Base-by-base conservation (phyloP, 1,140 invertebrate genomes). In the Nixonia krombeini region DNA sequence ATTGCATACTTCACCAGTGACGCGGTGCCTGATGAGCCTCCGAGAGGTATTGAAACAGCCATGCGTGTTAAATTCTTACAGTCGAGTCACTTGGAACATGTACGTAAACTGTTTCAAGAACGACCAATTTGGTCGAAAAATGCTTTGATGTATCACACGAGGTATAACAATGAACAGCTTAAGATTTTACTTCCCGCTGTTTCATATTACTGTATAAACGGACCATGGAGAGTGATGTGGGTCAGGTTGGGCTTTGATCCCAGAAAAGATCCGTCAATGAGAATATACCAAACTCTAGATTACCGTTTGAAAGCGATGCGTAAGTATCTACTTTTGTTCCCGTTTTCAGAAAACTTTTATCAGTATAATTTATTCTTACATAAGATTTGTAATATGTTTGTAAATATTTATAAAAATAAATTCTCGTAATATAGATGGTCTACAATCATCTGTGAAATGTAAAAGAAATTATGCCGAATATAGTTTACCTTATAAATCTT, bases 191-290 rank as follows among this genome's bases (percentile, higher is more conserved):
- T 97, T 29, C 94, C 96, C 0, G 87, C 90, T 17, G 81, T 94
- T 0, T 93, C 94, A 0, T 94, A 94, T 80, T 95, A 95, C 78
- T 94, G 92, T 80, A 87, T 88, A 8, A 92, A 90, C 66, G 96
- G 96, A 0, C 96, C 96, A 0, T 99, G 95, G 94, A 86, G 94
- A 47, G 89, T 90, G 37, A 88, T 93, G 75, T 97, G 95, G 92
- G 90, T 94, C 0, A 90, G 87, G 75, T 90, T 92, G 72, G 95
- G 94, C 0, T 97, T 95, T 73, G 94, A 97, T 86, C 95, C 95
- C 0, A 86, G 92, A 31, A 91, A 90, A 72, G 90, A 95, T 66
- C 90, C 91, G n/a, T 77, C 85, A 1, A 87, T 93, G 17, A 91
- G 92, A 68, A 90, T 89, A 33, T 96, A 95, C 80, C 96, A 98